Evolutionary conservation across 1,140 invertebrate genomes (phyloP).

Genomic region (Bathynomus jamesi): DNA sequence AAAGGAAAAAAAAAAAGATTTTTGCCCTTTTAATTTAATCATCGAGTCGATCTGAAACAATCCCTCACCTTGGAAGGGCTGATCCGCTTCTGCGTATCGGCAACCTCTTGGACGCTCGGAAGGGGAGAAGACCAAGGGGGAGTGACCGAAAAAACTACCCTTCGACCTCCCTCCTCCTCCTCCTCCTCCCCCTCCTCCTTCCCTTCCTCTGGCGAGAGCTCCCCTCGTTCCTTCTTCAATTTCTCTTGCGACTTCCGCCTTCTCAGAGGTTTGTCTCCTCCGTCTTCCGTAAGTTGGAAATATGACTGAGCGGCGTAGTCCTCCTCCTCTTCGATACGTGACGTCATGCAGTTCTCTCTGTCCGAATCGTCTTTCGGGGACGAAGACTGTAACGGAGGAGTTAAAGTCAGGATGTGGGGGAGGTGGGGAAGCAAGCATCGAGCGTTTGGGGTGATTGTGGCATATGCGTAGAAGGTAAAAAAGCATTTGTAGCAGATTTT

Average conservation of each 20-base stretch:
- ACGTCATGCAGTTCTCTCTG: constrained; percentile 14
- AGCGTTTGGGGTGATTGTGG: too few relatives aligned
- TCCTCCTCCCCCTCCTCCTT: constrained; percentile 6
- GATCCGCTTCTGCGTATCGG: background rate
- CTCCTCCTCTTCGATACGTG: constrained; percentile 34
- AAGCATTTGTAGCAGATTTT: too few relatives aligned
- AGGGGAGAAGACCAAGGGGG: too few relatives aligned
- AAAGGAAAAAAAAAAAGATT: too few relatives aligned
- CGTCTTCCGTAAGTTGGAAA: too few relatives aligned
- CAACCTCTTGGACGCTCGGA: background rate
- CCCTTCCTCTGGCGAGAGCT: constrained; percentile 7
- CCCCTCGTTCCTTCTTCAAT: background rate
- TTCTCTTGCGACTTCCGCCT: background rate
- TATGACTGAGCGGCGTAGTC: too few relatives aligned
- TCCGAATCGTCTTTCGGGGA: constrained; percentile 33
- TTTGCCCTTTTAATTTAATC: too few relatives aligned
- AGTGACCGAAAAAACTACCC: background rate
- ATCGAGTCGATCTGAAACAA: too few relatives aligned
- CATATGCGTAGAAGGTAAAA: too few relatives aligned
- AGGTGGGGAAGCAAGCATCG: constrained; percentile 2
- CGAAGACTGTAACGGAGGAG: constrained; percentile 25
- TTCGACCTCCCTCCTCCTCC: constrained; percentile 4
- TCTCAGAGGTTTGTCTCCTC: background rate
- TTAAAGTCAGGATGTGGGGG: constrained; percentile 4
- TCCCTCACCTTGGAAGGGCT: background rate